Conservation (phyloP, 2,888 invertebrate species). For the Cremastinae sp. region DNA sequence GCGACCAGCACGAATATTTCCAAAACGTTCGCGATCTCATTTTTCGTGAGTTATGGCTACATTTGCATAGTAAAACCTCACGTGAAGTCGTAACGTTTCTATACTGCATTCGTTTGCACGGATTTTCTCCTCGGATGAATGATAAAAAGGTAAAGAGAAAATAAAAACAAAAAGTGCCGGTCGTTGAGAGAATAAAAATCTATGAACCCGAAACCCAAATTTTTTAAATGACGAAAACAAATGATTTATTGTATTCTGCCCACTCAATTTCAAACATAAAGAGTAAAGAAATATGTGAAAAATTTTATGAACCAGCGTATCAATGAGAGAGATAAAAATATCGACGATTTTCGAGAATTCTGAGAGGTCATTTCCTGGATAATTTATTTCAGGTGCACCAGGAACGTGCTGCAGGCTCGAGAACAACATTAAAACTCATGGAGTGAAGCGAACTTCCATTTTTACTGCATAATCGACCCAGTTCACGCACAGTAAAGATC, state of each 20-base stretch:
- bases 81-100: slow-evolving; percentile 50
- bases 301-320: too few relatives aligned
- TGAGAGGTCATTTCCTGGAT: too few relatives aligned
- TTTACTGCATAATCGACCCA: slow-evolving; percentile 39
- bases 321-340: too few relatives aligned
- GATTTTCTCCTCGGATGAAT: slow-evolving; percentile 27
- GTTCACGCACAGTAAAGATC: slow-evolving; percentile 40
- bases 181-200: neutral
- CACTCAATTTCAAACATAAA: too few relatives aligned
- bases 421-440: slow-evolving; percentile 27
- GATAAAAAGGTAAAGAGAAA: slow-evolving; percentile 13
- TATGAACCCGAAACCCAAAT: too few relatives aligned
- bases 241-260: too few relatives aligned
- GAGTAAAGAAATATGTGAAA: too few relatives aligned
- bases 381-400: too few relatives aligned
- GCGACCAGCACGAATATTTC: slow-evolving; percentile 9
- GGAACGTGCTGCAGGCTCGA: slow-evolving; percentile 1
- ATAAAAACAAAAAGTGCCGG: neutral
- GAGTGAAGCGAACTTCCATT: slow-evolving; percentile 38
- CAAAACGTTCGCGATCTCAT: slow-evolving; percentile 36
- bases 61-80: slow-evolving; percentile 75
- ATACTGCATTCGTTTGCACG: neutral
- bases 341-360: too few relatives aligned
- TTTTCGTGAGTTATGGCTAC: slow-evolving; percentile 65
- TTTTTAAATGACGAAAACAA: neutral